Conservation (phyloP, 2,888 invertebrate genomes). For the Erebia ligea region DNA sequence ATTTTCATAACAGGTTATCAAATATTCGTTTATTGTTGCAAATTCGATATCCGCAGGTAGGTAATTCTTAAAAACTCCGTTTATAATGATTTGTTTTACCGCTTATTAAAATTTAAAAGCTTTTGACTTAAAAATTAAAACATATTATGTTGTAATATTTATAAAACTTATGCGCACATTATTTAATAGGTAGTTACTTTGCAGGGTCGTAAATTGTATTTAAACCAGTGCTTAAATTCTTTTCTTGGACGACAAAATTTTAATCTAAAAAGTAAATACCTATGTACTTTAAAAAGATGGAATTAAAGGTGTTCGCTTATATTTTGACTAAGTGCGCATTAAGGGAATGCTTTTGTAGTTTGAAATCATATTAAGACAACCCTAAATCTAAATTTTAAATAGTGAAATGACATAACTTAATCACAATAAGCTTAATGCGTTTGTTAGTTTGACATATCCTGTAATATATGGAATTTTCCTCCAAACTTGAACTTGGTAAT, state of each 20-base stretch:
- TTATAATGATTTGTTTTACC: not conserved
- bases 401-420: not conserved
- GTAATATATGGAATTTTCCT: slow-evolving; percentile 16
- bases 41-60: slow-evolving; percentile 11
- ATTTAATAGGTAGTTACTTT: too few species aligned
- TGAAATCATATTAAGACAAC: not conserved
- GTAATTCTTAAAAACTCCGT: not conserved
- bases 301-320: too few species aligned
- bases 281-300: too few species aligned
- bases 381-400: not conserved
- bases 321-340: too few species aligned
- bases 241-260: too few species aligned
- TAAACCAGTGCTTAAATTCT: too few species aligned
- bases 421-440: slow-evolving; percentile 8
- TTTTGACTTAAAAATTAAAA: not conserved
- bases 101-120: not conserved
- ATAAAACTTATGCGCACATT: too few species aligned
- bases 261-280: too few species aligned
- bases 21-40: slow-evolving; percentile 4
- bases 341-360: too few species aligned
- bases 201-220: too few species aligned
- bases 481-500: slow-evolving; percentile 12
- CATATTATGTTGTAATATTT: too few species aligned
- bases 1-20: slow-evolving; percentile 26
- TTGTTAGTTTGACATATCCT: slow-evolving; percentile 15